phyloP scores from a whole-genome alignment of 2,797 vertebrate genomes.

The Coregonus suidteri region DNA sequence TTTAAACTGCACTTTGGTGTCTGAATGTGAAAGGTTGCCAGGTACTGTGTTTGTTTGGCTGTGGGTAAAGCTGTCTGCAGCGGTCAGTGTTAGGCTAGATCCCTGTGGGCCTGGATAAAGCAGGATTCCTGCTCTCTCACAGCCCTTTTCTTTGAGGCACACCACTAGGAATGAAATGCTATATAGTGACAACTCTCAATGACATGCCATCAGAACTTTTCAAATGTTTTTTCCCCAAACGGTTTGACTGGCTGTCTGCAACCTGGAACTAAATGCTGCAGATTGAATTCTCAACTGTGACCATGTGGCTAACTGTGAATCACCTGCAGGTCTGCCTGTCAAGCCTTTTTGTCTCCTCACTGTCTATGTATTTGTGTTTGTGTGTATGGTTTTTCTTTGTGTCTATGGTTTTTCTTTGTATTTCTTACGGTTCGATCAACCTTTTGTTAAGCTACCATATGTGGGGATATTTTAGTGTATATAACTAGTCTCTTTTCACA shows the following conservation, averaged over 20 bases:
- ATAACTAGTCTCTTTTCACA: conserved; percentile 61
- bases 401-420: conserved; percentile 31
- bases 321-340: conserved; percentile 78
- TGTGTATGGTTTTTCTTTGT: conserved; percentile 40
- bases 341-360: conserved; percentile 67
- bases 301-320: conserved; percentile 84
- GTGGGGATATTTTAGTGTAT: conserved; percentile 60
- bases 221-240: conserved; percentile 48
- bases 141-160: conserved; percentile 47
- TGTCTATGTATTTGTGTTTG: conserved; percentile 43
- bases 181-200: conserved; percentile 72
- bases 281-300: conserved; percentile 83
- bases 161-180: conserved; percentile 69
- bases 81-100: conserved; percentile 11
- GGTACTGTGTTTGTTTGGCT: conserved; percentile 57
- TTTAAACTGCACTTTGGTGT: conserved; percentile 78
- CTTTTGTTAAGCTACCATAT: conserved; percentile 65
- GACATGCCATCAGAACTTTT: conserved; percentile 73
- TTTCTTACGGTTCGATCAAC: conserved; percentile 57
- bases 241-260: conserved; percentile 67
- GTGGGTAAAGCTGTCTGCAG: conserved; percentile 80
- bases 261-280: conserved; percentile 77
- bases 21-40: conserved; percentile 60
- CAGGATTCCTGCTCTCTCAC: conserved; percentile 45
- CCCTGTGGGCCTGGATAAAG: conserved; percentile 19